These are phyloP conservation scores for Meloidogyne chitwoodi DNA, from an alignment of 1,140 invertebrate species.

Conservation along the genomic window DNA sequence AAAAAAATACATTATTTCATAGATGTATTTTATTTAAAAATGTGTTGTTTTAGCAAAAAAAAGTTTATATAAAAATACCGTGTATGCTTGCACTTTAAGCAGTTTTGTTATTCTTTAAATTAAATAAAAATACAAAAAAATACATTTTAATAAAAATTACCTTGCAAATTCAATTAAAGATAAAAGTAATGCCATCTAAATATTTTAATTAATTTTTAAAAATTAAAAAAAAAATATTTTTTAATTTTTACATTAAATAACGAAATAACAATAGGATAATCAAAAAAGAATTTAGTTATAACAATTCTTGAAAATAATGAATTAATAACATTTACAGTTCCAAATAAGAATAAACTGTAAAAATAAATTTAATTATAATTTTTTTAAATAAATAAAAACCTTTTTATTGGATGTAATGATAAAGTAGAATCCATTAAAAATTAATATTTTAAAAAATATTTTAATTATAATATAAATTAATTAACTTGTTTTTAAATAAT, in stretches of 20 bases:
- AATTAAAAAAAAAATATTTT: not conserved
- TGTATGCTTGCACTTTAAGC: conserved; percentile 58
- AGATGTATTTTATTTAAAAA: not conserved
- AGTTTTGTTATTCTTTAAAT: conserved; percentile 20
- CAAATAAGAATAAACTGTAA: conserved; percentile 29
- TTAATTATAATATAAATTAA: not conserved
- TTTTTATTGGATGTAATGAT: not conserved
- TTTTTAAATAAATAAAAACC: not conserved
- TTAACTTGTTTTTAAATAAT: not conserved
- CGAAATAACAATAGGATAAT: conserved; percentile 44
- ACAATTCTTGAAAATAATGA: conserved; percentile 39
- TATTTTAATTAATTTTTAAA: not conserved
- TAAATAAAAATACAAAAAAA: not conserved
- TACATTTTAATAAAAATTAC: not conserved
- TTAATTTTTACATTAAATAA: conserved; percentile 32
- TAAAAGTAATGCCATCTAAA: conserved; percentile 38
- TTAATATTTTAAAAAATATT: no score
- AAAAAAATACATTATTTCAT: no score
- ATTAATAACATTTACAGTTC: conserved; percentile 23
- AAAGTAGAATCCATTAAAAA: not conserved
- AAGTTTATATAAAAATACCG: not conserved
- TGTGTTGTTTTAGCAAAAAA: not conserved
- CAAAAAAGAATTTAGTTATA: conserved; percentile 46
- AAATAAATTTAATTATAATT: not conserved
- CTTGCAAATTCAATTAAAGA: conserved; percentile 32